Evolutionary conservation across 2,888 invertebrate genomes (phyloP).

Genomic region (Morpho achilles): DNA sequence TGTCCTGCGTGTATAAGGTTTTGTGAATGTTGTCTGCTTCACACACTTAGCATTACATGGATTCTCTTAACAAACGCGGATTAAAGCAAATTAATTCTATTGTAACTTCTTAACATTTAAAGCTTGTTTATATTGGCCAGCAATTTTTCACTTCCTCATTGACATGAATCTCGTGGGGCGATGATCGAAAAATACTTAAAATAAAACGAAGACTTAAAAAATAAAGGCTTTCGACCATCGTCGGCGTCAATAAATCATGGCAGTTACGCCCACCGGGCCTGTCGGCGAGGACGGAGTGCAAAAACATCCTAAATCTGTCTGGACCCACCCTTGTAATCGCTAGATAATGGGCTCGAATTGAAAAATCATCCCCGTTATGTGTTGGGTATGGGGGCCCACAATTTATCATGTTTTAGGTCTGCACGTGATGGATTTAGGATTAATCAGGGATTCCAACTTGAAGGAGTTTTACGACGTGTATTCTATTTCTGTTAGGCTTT

Average conservation of each 20-base stretch:
- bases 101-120: background rate
- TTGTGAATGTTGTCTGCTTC: too few species aligned
- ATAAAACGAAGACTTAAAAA: slow-evolving; percentile 59
- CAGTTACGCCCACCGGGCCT: slow-evolving; percentile 45
- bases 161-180: slow-evolving; percentile 40
- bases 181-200: slow-evolving; percentile 57
- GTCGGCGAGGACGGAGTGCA: slow-evolving; percentile 28
- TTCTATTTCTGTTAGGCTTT: too few species aligned
- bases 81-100: too few species aligned
- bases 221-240: slow-evolving; percentile 51
- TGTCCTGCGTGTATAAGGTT: too few species aligned
- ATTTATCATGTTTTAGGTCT: slow-evolving; percentile 50
- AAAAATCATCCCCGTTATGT: slow-evolving; percentile 61
- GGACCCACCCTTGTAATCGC: slow-evolving; percentile 73
- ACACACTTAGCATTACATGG: too few species aligned
- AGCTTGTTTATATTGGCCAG: background rate
- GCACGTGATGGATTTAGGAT: slow-evolving; percentile 16
- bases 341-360: slow-evolving; percentile 72
- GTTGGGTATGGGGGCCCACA: slow-evolving; percentile 19
- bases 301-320: slow-evolving; percentile 67
- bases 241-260: slow-evolving; percentile 64
- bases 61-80: too few species aligned
- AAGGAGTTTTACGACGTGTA: background rate
- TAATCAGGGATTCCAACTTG: slow-evolving; percentile 14
- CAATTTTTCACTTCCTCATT: background rate